phyloP scores from a whole-genome alignment of 2,113 vertebrate species.

The Hemibagrus wyckioides region DNA sequence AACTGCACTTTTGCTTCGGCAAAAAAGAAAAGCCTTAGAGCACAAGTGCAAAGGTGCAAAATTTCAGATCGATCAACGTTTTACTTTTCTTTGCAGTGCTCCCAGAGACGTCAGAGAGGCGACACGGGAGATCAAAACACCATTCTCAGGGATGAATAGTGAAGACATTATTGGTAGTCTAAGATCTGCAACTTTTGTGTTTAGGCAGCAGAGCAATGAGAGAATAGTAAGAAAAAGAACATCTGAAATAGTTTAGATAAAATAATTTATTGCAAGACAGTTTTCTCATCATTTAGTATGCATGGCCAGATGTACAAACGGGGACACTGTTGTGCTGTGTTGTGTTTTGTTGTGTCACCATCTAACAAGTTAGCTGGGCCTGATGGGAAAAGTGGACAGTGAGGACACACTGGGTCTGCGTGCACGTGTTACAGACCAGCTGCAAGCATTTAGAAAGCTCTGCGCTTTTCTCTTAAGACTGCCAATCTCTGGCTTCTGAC shows the following conservation, averaged over 20 bases:
- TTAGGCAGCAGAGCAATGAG: conserved; percentile 18
- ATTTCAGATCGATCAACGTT: conserved; percentile 72
- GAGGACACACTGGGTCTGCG: conserved; percentile 57
- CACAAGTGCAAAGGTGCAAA: conserved; percentile 71
- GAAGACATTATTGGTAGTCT: conserved; percentile 14
- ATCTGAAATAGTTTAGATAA: conserved; percentile 26
- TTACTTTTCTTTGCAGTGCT: conserved; percentile 63
- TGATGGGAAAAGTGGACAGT: conserved; percentile 54
- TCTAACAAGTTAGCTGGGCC: conserved; percentile 39
- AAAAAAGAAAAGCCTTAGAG: conserved; percentile 62
- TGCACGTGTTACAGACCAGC: conserved; percentile 60
- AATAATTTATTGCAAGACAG: conserved; percentile 11
- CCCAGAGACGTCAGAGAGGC: conserved; percentile 50
- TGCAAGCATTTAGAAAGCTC: conserved; percentile 69
- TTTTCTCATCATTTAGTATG: conserved; percentile 27
- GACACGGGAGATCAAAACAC: conserved; percentile 27
- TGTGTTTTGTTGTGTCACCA: background rate
- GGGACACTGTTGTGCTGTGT: conserved; percentile 4
- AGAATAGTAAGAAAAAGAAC: conserved; percentile 28
- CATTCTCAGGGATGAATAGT: conserved; percentile 30
- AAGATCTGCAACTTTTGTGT: conserved; percentile 32
- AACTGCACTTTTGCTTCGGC: conserved; percentile 74
- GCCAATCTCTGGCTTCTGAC: conserved; percentile 53
- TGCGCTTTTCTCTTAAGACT: conserved; percentile 50
- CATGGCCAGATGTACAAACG: conserved; percentile 14